Percentiles rank a stretch among this genome's conserved stretches.
phyloP scores from a whole-genome alignment of 2,888 invertebrate species.

The Geophilus truncorum region DNA sequence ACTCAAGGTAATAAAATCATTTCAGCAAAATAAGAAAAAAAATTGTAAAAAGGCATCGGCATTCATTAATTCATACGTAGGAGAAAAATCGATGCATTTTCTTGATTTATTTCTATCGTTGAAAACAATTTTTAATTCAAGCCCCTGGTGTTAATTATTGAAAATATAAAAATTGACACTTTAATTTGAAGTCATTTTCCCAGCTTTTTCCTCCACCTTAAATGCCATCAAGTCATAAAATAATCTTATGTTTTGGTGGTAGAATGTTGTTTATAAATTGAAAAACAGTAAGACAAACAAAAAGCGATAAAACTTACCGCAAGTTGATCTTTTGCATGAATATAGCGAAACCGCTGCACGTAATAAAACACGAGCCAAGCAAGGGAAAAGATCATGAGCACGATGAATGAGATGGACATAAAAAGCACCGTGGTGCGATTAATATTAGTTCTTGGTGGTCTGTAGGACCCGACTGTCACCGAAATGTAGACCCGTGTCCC shows the following conservation, averaged over 20 bases:
- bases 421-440: constrained; percentile 87
- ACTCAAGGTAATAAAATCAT: background rate
- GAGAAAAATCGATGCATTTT: background rate
- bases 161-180: no score
- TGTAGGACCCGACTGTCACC: constrained; percentile 62
- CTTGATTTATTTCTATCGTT: no score
- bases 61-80: background rate
- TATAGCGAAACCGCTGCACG: constrained; percentile 87
- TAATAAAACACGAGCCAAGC: constrained; percentile 96
- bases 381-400: constrained; percentile 87
- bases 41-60: no score
- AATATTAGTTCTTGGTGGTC: constrained; percentile 60
- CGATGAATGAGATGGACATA: constrained; percentile 91
- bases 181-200: no score
- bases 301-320: constrained; percentile 60
- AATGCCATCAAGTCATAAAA: no score
- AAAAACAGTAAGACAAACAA: background rate
- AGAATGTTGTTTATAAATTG: background rate
- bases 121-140: no score
- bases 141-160: no score
- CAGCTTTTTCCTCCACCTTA: no score
- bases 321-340: constrained; percentile 88
- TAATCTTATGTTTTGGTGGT: background rate
- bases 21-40: background rate
- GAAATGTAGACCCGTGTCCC: constrained; percentile 61